Conservation (phyloP, 2,797 vertebrate species). For the Amblyraja radiata region DNA sequence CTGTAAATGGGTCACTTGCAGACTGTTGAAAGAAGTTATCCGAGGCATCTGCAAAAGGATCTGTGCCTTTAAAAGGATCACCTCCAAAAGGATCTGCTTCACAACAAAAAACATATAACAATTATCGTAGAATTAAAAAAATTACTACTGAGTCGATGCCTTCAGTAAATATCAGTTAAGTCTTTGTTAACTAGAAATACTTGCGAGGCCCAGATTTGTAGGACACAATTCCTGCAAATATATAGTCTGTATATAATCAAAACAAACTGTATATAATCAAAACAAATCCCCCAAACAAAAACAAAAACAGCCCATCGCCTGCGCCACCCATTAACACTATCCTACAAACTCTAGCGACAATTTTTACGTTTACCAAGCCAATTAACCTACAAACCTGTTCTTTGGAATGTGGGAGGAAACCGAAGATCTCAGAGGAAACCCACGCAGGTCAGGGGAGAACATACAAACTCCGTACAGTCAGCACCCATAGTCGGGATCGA, state of each 20-base stretch:
- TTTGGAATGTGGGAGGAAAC: too few relatives aligned
- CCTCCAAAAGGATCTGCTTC: conserved; percentile 82
- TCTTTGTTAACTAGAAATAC: background rate
- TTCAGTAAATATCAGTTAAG: background rate
- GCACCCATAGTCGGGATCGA: too few relatives aligned
- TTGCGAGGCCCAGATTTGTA: background rate
- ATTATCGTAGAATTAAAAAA: background rate
- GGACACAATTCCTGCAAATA: background rate
- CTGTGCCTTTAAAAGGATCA: conserved; percentile 93
- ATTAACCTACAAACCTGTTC: too few relatives aligned
- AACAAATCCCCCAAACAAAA: too few relatives aligned
- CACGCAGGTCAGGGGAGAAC: too few relatives aligned
- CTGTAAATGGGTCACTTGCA: conserved; percentile 62
- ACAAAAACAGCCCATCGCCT: too few relatives aligned
- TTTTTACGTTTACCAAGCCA: too few relatives aligned
- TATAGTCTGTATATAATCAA: background rate
- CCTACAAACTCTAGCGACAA: too few relatives aligned
- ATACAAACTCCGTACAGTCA: too few relatives aligned
- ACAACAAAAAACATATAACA: background rate
- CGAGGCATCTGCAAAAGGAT: conserved; percentile 76
- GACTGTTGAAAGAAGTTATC: conserved; percentile 83
- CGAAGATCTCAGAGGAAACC: too few relatives aligned
- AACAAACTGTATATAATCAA: background rate
- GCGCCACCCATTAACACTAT: too few relatives aligned
- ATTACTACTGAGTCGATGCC: background rate